Percentiles rank a stretch among this genome's conserved stretches.
Conservation (phyloP, 2,888 invertebrate genomes). For the Agapetus fuscipes region DNA sequence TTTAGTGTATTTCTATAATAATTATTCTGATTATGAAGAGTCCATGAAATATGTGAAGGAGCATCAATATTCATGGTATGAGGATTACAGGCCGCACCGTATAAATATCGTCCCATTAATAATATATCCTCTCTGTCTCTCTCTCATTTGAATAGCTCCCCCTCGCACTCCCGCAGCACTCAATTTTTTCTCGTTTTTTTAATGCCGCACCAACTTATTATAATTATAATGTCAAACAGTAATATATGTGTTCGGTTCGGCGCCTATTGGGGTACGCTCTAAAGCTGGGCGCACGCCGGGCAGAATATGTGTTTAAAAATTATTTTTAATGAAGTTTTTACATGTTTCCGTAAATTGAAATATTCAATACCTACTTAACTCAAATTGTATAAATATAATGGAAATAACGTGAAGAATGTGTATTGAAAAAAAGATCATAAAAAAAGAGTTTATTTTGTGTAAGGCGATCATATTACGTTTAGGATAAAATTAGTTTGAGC, state of each 20-base stretch:
- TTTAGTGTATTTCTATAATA: slow-evolving; percentile 6
- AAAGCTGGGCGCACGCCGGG: slow-evolving; percentile 5
- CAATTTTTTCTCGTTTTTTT: slow-evolving; percentile 15
- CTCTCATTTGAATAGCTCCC: slow-evolving; percentile 21
- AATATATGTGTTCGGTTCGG: slow-evolving; percentile 21
- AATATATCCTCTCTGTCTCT: too few relatives aligned
- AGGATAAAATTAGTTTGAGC: too few relatives aligned
- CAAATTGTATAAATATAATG: too few relatives aligned
- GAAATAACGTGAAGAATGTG: too few relatives aligned
- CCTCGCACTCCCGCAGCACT: slow-evolving; percentile 5
- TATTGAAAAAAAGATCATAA: too few relatives aligned
- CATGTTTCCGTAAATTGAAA: too few relatives aligned
- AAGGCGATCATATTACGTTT: too few relatives aligned
- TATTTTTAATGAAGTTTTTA: too few relatives aligned
- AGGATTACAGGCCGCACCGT: slow-evolving; percentile 15
- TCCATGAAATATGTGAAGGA: slow-evolving; percentile 16
- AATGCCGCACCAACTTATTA: slow-evolving; percentile 22
- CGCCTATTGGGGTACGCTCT: slow-evolving; percentile 16
- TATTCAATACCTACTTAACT: too few relatives aligned
- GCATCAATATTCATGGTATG: slow-evolving; percentile 20
- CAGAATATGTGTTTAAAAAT: too few relatives aligned
- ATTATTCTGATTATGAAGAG: slow-evolving; percentile 15
- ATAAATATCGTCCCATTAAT: slow-evolving; percentile 18
- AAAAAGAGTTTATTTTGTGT: too few relatives aligned
- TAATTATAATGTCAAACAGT: slow-evolving; percentile 23